Conservation (phyloP, 2,797 vertebrate species). For the Chanos chanos region DNA sequence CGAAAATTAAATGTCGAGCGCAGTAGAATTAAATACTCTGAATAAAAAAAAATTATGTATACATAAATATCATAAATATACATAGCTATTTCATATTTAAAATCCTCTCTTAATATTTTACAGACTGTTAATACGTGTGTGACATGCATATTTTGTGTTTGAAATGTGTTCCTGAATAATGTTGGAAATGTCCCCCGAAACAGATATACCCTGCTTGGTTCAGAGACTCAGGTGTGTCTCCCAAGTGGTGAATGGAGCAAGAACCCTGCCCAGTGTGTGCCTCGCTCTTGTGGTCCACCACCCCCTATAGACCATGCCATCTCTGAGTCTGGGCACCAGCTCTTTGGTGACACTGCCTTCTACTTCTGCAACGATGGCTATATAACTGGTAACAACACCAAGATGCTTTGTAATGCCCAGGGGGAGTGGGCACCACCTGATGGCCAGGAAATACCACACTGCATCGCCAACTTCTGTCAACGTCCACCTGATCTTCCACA, state of each 20-base stretch:
- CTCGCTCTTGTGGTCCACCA: slow-evolving; percentile 91
- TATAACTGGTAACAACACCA: slow-evolving; percentile 84
- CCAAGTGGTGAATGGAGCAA: slow-evolving; percentile 82
- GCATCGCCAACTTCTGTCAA: slow-evolving; percentile 93
- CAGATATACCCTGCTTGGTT: slow-evolving; percentile 88
- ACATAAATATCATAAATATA: too few species aligned
- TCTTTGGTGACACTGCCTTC: slow-evolving; percentile 88
- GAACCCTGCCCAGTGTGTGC: slow-evolving; percentile 84
- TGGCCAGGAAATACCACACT: slow-evolving; percentile 76
- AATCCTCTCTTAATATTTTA: too few species aligned
- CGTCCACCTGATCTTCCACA: slow-evolving; percentile 80
- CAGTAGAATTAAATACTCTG: too few species aligned
- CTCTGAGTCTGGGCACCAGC: slow-evolving; percentile 85
- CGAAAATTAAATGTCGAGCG: too few species aligned
- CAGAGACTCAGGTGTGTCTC: slow-evolving; percentile 82
- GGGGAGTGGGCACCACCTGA: slow-evolving; percentile 88
- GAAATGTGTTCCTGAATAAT: too few species aligned
- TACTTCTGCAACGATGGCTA: slow-evolving; percentile 95
- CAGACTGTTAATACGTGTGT: too few species aligned
- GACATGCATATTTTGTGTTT: too few species aligned
- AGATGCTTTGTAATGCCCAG: slow-evolving; percentile 86
- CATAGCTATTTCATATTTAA: too few species aligned
- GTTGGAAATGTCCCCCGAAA: slow-evolving; percentile 10
- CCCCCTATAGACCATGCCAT: slow-evolving; percentile 87
- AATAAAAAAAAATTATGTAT: too few species aligned